Evolutionary conservation across 2,113 vertebrate species (phyloP).

Genomic region (Ovis canadensis): DNA sequence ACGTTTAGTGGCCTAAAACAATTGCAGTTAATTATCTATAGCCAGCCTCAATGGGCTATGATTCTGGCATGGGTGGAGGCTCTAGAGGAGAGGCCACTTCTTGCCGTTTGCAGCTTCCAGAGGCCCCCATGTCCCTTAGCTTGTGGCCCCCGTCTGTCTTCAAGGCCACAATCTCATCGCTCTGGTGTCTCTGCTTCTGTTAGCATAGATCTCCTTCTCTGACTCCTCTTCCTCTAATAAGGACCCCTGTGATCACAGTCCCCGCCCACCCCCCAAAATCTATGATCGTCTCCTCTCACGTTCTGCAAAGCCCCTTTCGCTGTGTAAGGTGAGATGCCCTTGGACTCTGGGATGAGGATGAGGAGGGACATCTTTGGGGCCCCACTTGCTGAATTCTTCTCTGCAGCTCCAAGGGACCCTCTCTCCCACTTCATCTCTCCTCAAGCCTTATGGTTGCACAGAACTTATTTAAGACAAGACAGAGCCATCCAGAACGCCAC

Average conservation of each 20-base stretch:
- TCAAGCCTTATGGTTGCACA: not conserved
- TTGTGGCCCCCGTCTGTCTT: not conserved
- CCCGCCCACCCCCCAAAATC: not conserved
- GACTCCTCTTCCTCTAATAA: not conserved
- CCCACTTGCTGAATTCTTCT: not conserved
- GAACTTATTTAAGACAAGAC: not conserved
- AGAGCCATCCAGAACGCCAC: not conserved
- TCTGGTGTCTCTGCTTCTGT: not conserved
- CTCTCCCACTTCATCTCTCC: not conserved
- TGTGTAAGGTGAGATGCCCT: not conserved
- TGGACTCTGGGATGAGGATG: not conserved
- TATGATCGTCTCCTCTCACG: not conserved
- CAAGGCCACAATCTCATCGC: not conserved
- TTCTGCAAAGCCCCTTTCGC: not conserved
- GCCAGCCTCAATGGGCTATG: not conserved
- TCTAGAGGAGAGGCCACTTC: not conserved
- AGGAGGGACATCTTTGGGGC: not conserved
- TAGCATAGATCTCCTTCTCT: not conserved
- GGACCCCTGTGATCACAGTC: not conserved
- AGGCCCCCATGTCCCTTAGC: not conserved
- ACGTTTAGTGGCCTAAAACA: not conserved
- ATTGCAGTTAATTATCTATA: not conserved
- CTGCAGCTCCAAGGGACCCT: not conserved
- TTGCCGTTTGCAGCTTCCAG: not conserved
- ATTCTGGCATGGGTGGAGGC: rapidly evolving